Evolutionary conservation across 2,797 vertebrate genomes (phyloP).

Genomic region (Coracias cyanogaster): DNA sequence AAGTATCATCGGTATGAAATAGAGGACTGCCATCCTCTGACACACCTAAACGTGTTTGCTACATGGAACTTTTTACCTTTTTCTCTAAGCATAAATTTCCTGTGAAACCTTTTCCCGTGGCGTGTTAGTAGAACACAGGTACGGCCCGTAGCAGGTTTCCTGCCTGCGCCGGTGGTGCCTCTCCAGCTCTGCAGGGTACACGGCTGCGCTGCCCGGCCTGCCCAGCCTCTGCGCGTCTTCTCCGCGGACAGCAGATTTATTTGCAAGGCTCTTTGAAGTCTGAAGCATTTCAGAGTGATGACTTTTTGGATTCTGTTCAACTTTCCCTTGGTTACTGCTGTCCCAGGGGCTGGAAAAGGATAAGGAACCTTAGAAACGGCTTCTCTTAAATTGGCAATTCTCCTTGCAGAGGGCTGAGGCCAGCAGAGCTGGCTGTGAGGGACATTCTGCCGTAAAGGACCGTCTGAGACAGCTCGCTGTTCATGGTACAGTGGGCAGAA

Average conservation of each 20-base stretch:
- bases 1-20: neutral
- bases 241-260: constrained; percentile 37
- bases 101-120: neutral
- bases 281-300: constrained; percentile 34
- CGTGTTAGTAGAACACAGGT: neutral
- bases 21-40: neutral
- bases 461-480: neutral
- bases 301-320: constrained; percentile 17
- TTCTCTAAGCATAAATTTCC: neutral
- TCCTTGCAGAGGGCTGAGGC: neutral
- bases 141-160: neutral
- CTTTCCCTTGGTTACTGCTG: neutral
- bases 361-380: neutral
- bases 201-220: neutral
- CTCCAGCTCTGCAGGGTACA: neutral
- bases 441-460: neutral
- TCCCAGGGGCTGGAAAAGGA: constrained; percentile 21
- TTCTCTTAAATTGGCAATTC: neutral
- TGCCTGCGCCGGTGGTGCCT: neutral
- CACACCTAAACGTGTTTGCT: neutral
- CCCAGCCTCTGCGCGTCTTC: neutral
- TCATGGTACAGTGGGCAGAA: neutral
- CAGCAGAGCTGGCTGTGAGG: neutral
- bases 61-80: constrained; percentile 45
- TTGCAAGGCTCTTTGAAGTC: neutral